Evolutionary conservation across 2,113 vertebrate genomes (phyloP), one percentile per base, ranked within the genome.

Genomic region (Pachycephala philippinensis): DNA sequence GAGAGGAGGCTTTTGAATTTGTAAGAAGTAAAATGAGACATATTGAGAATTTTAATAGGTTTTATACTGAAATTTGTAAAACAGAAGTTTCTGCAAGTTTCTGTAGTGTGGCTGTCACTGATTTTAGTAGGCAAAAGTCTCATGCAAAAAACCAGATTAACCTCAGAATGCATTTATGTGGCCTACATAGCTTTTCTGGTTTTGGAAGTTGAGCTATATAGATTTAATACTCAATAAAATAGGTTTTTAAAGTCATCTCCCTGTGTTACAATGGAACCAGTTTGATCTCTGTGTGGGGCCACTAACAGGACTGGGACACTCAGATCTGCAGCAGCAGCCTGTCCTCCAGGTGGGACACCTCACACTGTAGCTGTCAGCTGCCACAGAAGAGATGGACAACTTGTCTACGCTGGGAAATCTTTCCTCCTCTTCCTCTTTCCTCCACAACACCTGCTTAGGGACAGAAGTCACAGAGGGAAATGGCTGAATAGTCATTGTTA

Each of bases 1-100:
- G 87, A 96, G 89, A 95, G 84, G 44, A 97, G 87, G 50, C 86
- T 96, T 96, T 80, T 95, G 94, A 96, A 97, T 97, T 95, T 88
- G 85, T 96, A 93, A 94, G 79, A 89, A 66, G 90, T 90, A 65
- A 93, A 95, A 63, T 27, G 87, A 94, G 94, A 90, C 81, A 89
- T 87, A 89, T 28, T 39, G 89, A 85, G 93, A 96, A 96, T 95
- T 93, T 93, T 90, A 96, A 96, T 86, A 59, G 78, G 78, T 93
- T 96, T 94, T 72, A 57, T 59, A 53, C 70, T 80, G 87, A 85
- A 91, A 93, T 96, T 95, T 94, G 82, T 95, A 60, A n/a, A 91
- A 45, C 78, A 90, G 84, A 87, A 90, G 59, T 96, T 91, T 83
- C 63, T 87, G 45, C 54, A 77, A 72, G 40, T 94, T 94, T 93